phyloP scores from a whole-genome alignment of 2,888 invertebrate genomes.

The Beris morrisii region DNA sequence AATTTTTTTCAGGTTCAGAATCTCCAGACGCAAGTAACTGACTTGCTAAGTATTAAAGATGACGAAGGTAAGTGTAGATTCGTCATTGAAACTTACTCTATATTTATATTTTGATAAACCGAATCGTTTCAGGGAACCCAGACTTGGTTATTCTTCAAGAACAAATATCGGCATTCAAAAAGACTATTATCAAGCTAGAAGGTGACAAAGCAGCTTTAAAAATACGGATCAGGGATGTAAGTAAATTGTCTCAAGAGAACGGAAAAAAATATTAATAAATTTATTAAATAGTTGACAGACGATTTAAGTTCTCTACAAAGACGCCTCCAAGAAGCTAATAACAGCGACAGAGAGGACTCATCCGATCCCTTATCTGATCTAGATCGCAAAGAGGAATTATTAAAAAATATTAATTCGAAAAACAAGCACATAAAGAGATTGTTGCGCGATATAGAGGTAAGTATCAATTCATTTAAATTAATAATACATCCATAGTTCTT shows the following conservation, averaged over 20 bases:
- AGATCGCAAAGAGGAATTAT: slow-evolving; percentile 60
- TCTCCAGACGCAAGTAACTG: slow-evolving; percentile 42
- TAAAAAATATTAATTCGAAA: slow-evolving; percentile 61
- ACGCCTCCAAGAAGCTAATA: slow-evolving; percentile 47
- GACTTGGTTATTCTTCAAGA: slow-evolving; percentile 36
- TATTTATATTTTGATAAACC: background rate
- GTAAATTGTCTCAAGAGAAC: background rate
- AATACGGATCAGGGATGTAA: slow-evolving; percentile 48
- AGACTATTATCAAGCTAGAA: slow-evolving; percentile 50
- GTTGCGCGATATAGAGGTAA: slow-evolving; percentile 73
- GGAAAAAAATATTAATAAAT: background rate
- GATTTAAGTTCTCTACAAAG: slow-evolving; percentile 50
- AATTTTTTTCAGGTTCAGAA: slow-evolving; percentile 33
- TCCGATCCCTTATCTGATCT: slow-evolving; percentile 59
- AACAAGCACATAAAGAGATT: slow-evolving; percentile 78
- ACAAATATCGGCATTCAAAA: slow-evolving; percentile 52
- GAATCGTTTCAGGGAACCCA: background rate
- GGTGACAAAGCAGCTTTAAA: slow-evolving; percentile 48
- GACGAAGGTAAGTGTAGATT: slow-evolving; percentile 41
- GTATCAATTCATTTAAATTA: background rate
- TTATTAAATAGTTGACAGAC: slow-evolving; percentile 46
- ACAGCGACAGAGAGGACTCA: slow-evolving; percentile 56
- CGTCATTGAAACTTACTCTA: slow-evolving; percentile 6
- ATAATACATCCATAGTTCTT: too few species aligned
- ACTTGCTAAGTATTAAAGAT: slow-evolving; percentile 34